phyloP scores from a whole-genome alignment of 2,888 invertebrate species.

The Halocaridina rubra region DNA sequence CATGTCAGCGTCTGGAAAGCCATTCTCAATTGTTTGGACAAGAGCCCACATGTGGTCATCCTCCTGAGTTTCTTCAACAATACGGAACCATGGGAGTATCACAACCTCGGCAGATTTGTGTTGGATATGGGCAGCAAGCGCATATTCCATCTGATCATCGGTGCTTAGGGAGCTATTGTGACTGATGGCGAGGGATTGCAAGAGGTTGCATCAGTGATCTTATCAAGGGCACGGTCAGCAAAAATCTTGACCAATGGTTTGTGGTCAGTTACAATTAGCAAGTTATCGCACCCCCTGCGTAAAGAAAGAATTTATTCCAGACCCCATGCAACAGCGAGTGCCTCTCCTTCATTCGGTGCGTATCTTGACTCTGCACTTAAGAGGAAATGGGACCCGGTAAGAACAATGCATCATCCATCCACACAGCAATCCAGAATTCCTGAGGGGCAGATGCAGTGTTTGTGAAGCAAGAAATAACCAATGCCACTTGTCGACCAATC shows the following conservation, averaged over 20 bases:
- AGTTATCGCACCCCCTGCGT: no score
- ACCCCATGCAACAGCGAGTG: no score
- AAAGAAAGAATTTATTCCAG: no score
- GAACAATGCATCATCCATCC: not conserved
- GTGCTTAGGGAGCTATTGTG: not conserved
- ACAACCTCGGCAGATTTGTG: not conserved
- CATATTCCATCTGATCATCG: not conserved
- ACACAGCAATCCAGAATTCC: not conserved
- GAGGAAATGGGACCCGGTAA: not conserved
- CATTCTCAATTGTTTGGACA: no score
- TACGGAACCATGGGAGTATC: not conserved
- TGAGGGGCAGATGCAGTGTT: not conserved
- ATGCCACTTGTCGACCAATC: not conserved
- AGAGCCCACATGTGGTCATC: not conserved
- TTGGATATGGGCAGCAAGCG: not conserved
- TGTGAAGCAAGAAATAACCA: not conserved
- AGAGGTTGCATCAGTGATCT: not conserved
- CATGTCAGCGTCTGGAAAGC: no score
- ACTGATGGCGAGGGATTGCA: not conserved
- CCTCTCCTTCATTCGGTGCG: not conserved
- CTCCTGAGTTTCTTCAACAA: not conserved
- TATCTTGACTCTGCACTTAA: not conserved
- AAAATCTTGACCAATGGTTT: no score
- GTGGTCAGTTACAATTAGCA: no score
- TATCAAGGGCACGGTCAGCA: no score